phyloP scores from a whole-genome alignment of 2,797 vertebrate species.

The Pogonophryne albipinna region DNA sequence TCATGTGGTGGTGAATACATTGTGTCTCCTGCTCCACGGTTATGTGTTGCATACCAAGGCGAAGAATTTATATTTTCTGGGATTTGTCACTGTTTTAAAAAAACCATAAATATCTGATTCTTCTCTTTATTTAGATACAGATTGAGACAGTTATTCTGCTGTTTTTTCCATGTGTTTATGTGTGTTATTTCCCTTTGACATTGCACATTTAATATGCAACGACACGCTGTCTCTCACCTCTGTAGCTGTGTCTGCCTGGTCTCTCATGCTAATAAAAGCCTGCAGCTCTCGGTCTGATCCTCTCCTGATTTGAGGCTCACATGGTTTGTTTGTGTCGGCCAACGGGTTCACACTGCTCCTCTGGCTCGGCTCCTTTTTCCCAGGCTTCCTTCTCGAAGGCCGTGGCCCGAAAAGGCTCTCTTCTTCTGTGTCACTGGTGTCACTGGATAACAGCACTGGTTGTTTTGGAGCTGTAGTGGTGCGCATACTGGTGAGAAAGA shows the following conservation, averaged over 20 bases:
- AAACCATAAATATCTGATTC: not conserved
- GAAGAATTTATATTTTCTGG: no score
- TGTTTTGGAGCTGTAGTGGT: slow-evolving; percentile 18
- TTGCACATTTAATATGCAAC: not conserved
- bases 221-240: slow-evolving; percentile 85
- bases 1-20: no score
- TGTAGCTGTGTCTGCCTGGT: slow-evolving; percentile 89
- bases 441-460: slow-evolving; percentile 39
- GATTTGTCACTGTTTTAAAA: not conserved
- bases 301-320: slow-evolving; percentile 75
- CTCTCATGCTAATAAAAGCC: slow-evolving; percentile 90
- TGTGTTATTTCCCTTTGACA: not conserved
- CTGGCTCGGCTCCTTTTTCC: slow-evolving; percentile 55
- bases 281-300: slow-evolving; percentile 89
- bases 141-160: not conserved
- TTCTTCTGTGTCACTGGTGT: slow-evolving; percentile 69
- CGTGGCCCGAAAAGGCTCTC: slow-evolving; percentile 76
- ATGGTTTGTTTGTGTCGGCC: not conserved
- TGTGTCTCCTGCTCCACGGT: no score
- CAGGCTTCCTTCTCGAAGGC: slow-evolving; percentile 75
- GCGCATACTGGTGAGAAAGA: slow-evolving; percentile 32
- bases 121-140: no score
- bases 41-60: no score
- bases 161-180: not conserved
- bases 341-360: not conserved